Evolutionary conservation across 2,888 invertebrate species (phyloP), one percentile per base, ranked within the genome.

Genomic region (Morpho helenor): DNA sequence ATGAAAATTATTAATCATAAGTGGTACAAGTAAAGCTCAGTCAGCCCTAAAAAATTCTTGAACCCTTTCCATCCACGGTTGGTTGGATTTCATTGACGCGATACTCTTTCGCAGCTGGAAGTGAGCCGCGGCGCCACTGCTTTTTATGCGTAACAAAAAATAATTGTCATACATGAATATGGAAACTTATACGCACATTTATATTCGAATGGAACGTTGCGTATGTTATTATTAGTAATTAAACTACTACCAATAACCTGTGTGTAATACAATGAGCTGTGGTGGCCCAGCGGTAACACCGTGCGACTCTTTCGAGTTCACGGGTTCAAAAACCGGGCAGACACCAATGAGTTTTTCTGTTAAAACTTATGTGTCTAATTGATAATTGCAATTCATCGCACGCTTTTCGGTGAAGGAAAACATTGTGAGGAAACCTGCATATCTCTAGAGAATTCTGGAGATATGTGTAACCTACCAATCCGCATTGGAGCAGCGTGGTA

Each of bases 31-130:
- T 41, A 51, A 57, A 56, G 44, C 50, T 48, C 48, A 56, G 52
- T 10, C 63, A 60, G 58, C 62, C 60, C 61, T 57, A 16, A 56
- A 52, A 52, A 41, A 49, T 48, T 56, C 56, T 10, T 47, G 62
- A 68, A 66, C 71, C 72, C 68, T 70, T 73, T 70, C 60, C 61
- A 55, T 65, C 62, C 62, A 66, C 67, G 71, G 66, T 68, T 55
- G 67, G 66, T 59, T 71, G 68, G 65, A 63, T 72, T 64, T 69
- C 68, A 73, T 55, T 66, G 63, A 68, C 57, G 67, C 72, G 64
- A 61, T 49, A 51, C 63, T 59, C 51, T 45, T 56, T 50, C 56
- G 52, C 66, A 63, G 52, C 63, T 66, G 65, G 61, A 60, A 57
- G 45, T 57, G 47, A 44, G 45, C 49, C 54, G 51, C 57, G 62